Evolutionary conservation across 2,797 vertebrate genomes (phyloP).

Genomic region (Peromyscus eremicus): DNA sequence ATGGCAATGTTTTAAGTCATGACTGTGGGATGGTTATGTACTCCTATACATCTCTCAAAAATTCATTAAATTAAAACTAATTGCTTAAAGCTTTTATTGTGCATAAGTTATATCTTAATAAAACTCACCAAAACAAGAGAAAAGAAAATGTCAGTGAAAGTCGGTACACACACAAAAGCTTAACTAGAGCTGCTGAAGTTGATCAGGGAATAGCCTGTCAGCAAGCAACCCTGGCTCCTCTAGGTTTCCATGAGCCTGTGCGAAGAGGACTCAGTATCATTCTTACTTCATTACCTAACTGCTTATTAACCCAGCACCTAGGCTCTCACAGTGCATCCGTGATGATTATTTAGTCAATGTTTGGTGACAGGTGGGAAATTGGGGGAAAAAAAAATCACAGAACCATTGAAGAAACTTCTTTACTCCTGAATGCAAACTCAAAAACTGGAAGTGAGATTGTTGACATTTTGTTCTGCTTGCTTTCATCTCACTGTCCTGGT

Average conservation of each 20-base stretch:
- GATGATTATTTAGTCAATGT: constrained; percentile 35
- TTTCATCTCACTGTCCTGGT: not conserved
- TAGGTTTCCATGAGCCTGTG: not conserved
- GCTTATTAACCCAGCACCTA: constrained; percentile 15
- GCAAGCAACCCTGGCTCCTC: not conserved
- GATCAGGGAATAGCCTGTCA: not conserved
- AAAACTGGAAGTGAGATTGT: not conserved
- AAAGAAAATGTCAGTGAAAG: not conserved
- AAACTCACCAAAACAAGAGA: not conserved
- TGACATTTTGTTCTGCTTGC: constrained; percentile 53
- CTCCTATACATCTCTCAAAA: not conserved
- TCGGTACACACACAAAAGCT: not conserved
- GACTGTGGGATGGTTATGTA: not conserved
- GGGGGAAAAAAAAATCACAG: not conserved
- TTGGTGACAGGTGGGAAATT: constrained; percentile 43
- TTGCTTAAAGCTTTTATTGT: constrained; percentile 15
- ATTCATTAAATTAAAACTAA: constrained; percentile 19
- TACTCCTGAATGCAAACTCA: constrained; percentile 50
- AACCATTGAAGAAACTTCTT: constrained; percentile 40
- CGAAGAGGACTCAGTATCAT: constrained; percentile 18
- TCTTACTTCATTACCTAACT: constrained; percentile 10
- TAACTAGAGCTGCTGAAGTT: not conserved
- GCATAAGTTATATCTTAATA: not conserved
- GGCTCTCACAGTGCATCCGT: not conserved
- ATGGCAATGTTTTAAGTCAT: not conserved